These are phyloP conservation scores for Emydocephalus ijimae DNA, from an alignment of 2,113 vertebrate species.

Conservation along the genomic window DNA sequence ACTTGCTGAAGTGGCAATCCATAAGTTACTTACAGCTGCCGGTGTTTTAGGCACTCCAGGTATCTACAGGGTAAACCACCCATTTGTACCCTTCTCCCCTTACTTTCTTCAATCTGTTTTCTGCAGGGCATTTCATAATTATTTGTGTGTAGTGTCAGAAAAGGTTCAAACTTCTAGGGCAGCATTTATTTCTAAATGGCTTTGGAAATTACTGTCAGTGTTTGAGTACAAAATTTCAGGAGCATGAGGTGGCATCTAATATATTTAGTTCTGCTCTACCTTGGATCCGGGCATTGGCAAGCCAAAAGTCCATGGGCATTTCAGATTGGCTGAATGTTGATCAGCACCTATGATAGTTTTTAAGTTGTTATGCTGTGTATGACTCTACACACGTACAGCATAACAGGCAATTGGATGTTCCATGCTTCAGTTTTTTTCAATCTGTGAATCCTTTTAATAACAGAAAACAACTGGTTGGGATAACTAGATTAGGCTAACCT, in stretches of 20 bases:
- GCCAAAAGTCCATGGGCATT: neutral
- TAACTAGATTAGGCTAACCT: neutral
- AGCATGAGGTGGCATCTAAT: conserved; percentile 20
- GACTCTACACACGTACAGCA: neutral
- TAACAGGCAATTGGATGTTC: neutral
- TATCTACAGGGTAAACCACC: neutral
- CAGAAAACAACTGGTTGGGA: neutral
- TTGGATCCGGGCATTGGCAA: neutral
- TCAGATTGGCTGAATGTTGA: neutral
- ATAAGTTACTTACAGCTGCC: neutral
- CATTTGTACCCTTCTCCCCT: neutral
- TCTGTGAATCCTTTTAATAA: neutral
- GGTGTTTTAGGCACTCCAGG: neutral
- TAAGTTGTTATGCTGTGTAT: neutral
- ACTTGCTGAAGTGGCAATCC: neutral
- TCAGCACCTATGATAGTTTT: neutral
- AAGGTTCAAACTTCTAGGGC: neutral
- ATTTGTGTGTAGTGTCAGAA: neutral
- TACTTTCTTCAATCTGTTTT: neutral
- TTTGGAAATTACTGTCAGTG: conserved; percentile 38
- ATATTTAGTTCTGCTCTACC: neutral
- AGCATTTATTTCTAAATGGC: conserved; percentile 28
- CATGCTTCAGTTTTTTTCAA: neutral
- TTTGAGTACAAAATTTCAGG: conserved; percentile 9
- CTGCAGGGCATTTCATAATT: neutral